Base-by-base conservation (phyloP, 2,113 vertebrate species). In the Fukomys damarensis region DNA sequence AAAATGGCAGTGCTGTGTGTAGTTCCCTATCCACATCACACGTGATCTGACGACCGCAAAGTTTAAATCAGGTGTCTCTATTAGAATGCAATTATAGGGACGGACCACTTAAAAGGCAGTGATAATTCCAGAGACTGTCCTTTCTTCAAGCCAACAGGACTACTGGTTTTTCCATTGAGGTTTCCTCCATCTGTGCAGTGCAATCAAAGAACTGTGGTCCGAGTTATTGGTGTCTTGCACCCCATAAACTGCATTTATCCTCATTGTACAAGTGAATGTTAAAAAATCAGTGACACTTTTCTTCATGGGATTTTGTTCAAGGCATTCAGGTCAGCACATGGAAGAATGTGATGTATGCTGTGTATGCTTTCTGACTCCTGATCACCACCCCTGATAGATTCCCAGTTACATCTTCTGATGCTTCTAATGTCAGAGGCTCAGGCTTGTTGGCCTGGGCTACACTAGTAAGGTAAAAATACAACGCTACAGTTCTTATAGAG, bases 121-220 rank as follows among this genome's bases (percentile, higher is more conserved):
- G 22, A 56, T 35, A 54, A 38, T 82, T 68, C 14, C 43, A 49
- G 66, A 41, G 43, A 1, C 59, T 41, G 5, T 30, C 26, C 56
- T 58, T 46, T 95, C 58, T 72, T 92, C 5, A 82, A 58, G 35
- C 11, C 28, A n/a, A 1, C 17, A 28, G 32, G 19, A 28, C 3
- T 26, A 2, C 10, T 12, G 4, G 16, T 20, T 58, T 93, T 96
- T 10, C 7, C 17, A 19, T 5, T n/a, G 38, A 74, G 14, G 28
- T 35, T 52, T 16, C 19, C 14, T 5, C 1, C 16, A 2, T 43
- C 10, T 2, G 0, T 22, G 19, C 11, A 38, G 41, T 4, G 2
- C 16, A 35, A n/a, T 17, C 13, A 83, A 20, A 61, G 7, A 72
- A 59, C 41, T 24, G 14, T 11, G 46, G 0, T 38, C 77, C 72